These are phyloP conservation scores for Pempheris klunzingeri DNA, from an alignment of 2,797 vertebrate genomes.

Conservation along the genomic window DNA sequence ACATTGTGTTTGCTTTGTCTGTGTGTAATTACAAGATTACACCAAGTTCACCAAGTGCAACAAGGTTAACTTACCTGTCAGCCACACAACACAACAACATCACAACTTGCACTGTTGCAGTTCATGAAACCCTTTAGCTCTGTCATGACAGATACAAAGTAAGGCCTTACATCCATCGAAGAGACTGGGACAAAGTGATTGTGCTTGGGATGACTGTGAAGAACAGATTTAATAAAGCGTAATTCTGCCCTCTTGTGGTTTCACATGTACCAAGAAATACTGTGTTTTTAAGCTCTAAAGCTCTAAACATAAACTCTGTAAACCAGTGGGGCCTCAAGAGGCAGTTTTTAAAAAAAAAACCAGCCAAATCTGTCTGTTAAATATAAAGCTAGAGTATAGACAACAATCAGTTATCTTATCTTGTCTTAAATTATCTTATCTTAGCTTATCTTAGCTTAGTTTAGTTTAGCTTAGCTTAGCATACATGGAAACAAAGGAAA, in stretches of 20 bases:
- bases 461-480: neutral
- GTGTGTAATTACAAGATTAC: neutral
- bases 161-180: neutral
- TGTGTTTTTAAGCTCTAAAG: too few relatives aligned
- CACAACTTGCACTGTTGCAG: neutral
- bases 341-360: too few relatives aligned
- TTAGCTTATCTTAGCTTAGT: too few relatives aligned
- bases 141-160: neutral
- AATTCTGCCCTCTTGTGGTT: constrained; percentile 38
- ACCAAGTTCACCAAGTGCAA: constrained; percentile 13
- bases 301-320: neutral
- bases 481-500: neutral
- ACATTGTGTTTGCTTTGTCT: constrained; percentile 1
- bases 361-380: neutral
- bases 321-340: neutral
- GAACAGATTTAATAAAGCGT: neutral
- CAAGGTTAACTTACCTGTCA: neutral
- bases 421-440: too few relatives aligned
- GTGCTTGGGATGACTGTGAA: too few relatives aligned
- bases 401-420: neutral
- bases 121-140: neutral
- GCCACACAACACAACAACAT: neutral
- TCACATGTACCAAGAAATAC: neutral
- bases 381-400: neutral
- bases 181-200: neutral